Percentiles rank a stretch among this genome's conserved stretches.
Evolutionary conservation across 1,140 invertebrate genomes (phyloP).

Genomic region (Drosophila ficusphila): DNA sequence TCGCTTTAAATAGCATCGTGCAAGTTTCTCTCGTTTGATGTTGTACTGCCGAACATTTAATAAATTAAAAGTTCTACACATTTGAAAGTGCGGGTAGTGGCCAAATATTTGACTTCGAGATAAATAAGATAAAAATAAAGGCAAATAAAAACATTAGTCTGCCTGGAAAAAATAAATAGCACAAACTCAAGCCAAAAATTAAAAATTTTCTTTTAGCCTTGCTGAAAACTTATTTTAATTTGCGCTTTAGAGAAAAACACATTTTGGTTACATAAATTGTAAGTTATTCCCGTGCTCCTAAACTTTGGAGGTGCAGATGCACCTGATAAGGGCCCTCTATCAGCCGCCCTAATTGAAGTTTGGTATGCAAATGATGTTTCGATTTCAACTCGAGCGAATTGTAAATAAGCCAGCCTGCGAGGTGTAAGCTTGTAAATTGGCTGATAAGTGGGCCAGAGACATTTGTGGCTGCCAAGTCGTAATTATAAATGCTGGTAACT

Average conservation of each 20-base stretch:
- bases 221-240: too few relatives aligned
- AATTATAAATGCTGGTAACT: constrained; percentile 8
- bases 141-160: too few relatives aligned
- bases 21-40: constrained; percentile 26
- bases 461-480: constrained; percentile 7
- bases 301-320: constrained; percentile 8
- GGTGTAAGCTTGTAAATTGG: constrained; percentile 26
- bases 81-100: constrained; percentile 8
- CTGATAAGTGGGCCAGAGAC: constrained; percentile 24
- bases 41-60: constrained; percentile 46
- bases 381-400: constrained; percentile 20
- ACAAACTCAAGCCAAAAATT: too few relatives aligned
- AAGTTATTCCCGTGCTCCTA: not conserved
- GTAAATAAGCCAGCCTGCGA: constrained; percentile 14
- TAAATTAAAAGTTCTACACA: constrained; percentile 58
- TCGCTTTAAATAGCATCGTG: constrained; percentile 69
- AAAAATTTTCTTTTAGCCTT: too few relatives aligned
- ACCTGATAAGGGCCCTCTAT: constrained; percentile 1
- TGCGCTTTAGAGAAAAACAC: too few relatives aligned
- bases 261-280: not conserved
- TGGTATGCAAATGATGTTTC: constrained; percentile 50
- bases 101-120: not conserved
- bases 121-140: too few relatives aligned
- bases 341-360: constrained; percentile 9
- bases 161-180: too few relatives aligned